Conservation (phyloP, 2,113 vertebrate species). For the Apeltes quadracus region DNA sequence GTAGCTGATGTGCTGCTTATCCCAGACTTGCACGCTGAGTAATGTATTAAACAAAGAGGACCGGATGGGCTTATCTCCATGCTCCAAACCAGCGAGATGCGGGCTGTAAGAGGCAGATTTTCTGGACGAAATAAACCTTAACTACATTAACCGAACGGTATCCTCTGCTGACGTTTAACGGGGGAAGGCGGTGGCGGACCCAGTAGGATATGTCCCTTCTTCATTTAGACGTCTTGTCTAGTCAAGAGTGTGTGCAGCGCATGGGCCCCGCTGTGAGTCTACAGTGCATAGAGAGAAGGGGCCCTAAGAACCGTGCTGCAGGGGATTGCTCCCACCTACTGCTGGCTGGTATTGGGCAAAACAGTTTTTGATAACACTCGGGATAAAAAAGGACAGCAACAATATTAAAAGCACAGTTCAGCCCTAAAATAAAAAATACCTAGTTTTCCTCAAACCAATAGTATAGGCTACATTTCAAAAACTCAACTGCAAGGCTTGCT, state of each 20-base stretch:
- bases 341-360: no score
- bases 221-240: background rate
- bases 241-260: background rate
- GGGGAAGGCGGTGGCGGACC: background rate
- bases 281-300: no score
- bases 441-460: background rate
- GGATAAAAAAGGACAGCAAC: background rate
- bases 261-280: background rate
- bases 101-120: background rate
- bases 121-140: background rate
- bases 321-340: no score
- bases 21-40: conserved; percentile 2
- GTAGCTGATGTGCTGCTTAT: background rate
- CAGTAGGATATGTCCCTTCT: background rate
- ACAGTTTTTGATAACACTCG: background rate
- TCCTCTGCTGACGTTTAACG: background rate
- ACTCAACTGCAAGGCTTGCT: no score
- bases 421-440: background rate
- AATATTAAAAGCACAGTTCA: background rate
- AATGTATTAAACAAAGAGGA: background rate
- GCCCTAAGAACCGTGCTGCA: background rate
- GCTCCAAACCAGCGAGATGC: background rate
- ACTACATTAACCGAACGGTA: background rate
- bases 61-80: background rate
- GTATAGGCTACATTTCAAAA: background rate